Conservation (phyloP, 2,797 vertebrate genomes). For the Moxostoma hubbsi region DNA sequence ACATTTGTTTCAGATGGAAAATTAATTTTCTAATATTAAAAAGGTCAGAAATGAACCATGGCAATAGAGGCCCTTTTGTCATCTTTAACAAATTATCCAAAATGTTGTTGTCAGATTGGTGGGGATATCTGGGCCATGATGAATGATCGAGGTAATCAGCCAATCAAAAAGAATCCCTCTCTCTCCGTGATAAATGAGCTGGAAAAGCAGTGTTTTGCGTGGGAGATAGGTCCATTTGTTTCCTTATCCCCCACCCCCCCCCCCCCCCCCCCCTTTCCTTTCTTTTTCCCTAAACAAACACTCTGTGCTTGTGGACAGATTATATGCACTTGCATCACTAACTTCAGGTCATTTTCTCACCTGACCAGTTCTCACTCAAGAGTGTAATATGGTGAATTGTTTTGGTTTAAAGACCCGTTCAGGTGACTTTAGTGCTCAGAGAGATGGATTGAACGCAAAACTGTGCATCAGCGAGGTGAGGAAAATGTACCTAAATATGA, state of each 20-base stretch:
- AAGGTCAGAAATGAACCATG: conserved; percentile 93
- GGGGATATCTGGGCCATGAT: conserved; percentile 86
- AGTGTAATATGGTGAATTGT: conserved; percentile 73
- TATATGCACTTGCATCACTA: conserved; percentile 79
- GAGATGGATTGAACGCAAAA: conserved; percentile 49
- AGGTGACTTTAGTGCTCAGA: conserved; percentile 43
- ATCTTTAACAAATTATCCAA: conserved; percentile 95
- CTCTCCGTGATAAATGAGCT: conserved; percentile 82
- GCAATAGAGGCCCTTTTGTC: conserved; percentile 89
- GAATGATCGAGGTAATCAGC: conserved; percentile 88
- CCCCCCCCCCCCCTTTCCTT: conserved; percentile 35
- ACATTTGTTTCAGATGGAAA: conserved; percentile 93
- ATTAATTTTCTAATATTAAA: conserved; percentile 97
- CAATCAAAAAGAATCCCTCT: conserved; percentile 90
- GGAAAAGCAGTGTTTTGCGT: conserved; percentile 78
- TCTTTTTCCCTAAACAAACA: conserved; percentile 73
- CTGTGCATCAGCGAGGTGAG: conserved; percentile 25
- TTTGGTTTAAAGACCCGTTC: conserved; percentile 47
- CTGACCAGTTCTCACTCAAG: conserved; percentile 76
- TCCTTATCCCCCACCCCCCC: conserved; percentile 66
- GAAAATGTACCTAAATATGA: conserved; percentile 15
- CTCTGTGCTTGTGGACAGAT: conserved; percentile 73
- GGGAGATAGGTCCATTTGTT: conserved; percentile 82
- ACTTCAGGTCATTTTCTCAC: conserved; percentile 74
- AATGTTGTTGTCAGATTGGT: conserved; percentile 90